Evolutionary conservation across 2,797 vertebrate genomes (phyloP), one percentile per base, ranked within the genome.

Genomic region (Coendou prehensilis): DNA sequence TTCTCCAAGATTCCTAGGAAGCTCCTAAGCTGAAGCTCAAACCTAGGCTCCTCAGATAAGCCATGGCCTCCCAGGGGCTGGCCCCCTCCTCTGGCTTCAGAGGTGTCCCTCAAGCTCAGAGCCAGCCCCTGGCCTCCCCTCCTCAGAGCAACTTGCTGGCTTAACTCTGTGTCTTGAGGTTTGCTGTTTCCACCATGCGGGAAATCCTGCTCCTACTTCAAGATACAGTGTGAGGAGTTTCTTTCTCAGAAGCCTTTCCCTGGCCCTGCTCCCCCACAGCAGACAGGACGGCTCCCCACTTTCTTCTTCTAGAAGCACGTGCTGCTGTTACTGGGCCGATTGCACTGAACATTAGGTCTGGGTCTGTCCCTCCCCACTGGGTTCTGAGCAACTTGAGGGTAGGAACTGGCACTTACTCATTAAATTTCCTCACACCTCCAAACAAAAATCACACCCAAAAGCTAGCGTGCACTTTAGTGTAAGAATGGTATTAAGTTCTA

Each of bases 281-380:
- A 20, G 10, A 20, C 2, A 1, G 14, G 69, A 64, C 59, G 17
- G 22, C 37, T 83, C 82, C 10, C 33, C 10, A 9, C 47, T 59
- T 6, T 41, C 26, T 89, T 75, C 5, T 7, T 47, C 1, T 0
- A 4, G 56, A 75, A 17, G 76, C 0, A 1, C 0, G 13, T 28
- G 0, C 56, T 41, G 5, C 37, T 82, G 28, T 28, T 30, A 9
- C 20, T 28, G 15, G 50, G 14, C 79, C 54, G 47, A 17, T n/a
- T 45, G 13, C n/a, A 57, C 63, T 30, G 52, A 4, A 54, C 57
- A 37, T n/a, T 75, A 47, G 59, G 87, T 84, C 41, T 4, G 0
- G 0, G 20, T 6, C 54, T 73, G 63, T 30, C 17, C 37, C 37
- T 78, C 30, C 18, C 37, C 28, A 41, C 9, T 56, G 76, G 89